A percentile compares a stretch with the other conserved stretches of the same genome.
These are phyloP conservation scores for Xestoiulus laeticollis DNA, from an alignment of 2,888 invertebrate species.

Conservation along the genomic window DNA sequence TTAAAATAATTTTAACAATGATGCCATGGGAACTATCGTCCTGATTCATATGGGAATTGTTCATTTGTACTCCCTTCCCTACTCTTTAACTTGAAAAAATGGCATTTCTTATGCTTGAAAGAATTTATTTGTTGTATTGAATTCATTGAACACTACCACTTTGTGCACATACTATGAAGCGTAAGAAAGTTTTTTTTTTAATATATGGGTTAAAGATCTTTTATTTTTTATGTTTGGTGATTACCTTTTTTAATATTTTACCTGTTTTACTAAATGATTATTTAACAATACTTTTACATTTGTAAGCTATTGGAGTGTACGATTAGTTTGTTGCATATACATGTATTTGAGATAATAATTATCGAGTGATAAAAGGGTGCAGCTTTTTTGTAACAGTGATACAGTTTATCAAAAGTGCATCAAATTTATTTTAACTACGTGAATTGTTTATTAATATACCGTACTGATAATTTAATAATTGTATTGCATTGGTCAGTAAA, in stretches of 20 bases:
- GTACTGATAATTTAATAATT: background rate
- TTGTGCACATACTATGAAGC: background rate
- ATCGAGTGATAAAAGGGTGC: background rate
- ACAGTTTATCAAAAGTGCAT: background rate
- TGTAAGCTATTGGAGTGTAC: background rate
- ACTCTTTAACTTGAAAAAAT: background rate
- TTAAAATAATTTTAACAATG: background rate
- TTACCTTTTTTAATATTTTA: too few relatives aligned
- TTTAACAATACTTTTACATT: background rate
- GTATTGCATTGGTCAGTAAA: background rate
- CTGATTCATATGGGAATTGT: slow-evolving; percentile 6
- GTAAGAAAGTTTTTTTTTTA: background rate
- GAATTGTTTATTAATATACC: background rate
- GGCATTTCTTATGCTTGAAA: background rate
- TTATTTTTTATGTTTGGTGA: background rate
- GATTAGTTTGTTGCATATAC: background rate
- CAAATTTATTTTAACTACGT: background rate
- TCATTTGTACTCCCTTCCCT: background rate
- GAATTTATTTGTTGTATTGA: background rate
- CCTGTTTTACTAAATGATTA: too few relatives aligned
- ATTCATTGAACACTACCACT: background rate
- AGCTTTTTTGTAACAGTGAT: background rate
- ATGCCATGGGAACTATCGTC: background rate
- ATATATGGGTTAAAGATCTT: background rate
- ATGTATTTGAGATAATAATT: background rate